Evolutionary conservation across 2,888 invertebrate species (phyloP), one percentile per base, ranked within the genome.

Genomic region (Andrena fulva): DNA sequence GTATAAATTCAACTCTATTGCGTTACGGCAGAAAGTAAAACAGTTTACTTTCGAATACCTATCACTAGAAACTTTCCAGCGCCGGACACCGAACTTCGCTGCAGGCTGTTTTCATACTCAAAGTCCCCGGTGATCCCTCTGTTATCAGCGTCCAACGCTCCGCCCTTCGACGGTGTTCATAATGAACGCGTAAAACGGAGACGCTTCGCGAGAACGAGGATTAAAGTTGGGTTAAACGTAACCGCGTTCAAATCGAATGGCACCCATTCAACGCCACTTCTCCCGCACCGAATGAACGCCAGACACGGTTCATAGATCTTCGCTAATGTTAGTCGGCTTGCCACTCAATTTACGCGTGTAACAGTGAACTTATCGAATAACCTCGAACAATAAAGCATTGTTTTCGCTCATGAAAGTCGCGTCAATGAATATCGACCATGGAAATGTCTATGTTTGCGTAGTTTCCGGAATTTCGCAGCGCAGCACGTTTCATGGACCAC

Each of bases 1-100:
- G 59, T 76, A 78, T 82, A 87, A 87, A 87, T 80, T 78, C 75
- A 54, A 54, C 59, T 66, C 35, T 42, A 80, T 77, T 74, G 66
- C 72, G 74, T 31, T 8, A 35, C 73, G 48, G 63, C 74, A 59
- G 73, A 80, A 82, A 85, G 86, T 77, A 73, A 82, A 87, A 87
- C 81, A 74, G 85, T 80, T 87, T 82, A 78, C 29, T 69, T 67
- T 75, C 70, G 75, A 80, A 80, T 52, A 74, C 35, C 80, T 64
- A 68, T 73, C 82, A 63, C 67, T 56, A 27, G 12, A 33, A 71
- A 82, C 56, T 82, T 82, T n/a, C 24, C 24, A 10, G 27, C 56
- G 10, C 2, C 20, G 12, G 31, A 33, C 56, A 2, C 33, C 42
- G 29, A 27, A 12, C 29, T 42, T 29, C 70, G 20, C 50, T 48